Conservation (phyloP, 1,140 invertebrate species). For the Protaetia brevitarsis region DNA sequence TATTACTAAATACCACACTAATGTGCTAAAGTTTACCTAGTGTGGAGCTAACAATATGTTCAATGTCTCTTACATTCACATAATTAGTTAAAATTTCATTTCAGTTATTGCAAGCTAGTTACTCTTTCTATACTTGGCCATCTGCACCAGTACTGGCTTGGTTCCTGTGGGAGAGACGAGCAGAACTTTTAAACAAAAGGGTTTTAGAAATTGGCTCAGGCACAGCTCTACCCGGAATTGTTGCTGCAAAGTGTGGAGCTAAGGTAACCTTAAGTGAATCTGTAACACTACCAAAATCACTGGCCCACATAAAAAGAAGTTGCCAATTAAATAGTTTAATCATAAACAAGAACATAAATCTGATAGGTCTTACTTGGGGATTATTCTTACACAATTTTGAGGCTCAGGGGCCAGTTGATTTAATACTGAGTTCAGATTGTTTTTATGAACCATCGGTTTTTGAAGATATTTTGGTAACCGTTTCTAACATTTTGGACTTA, state of each 20-base stretch:
- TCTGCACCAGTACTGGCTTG: slow-evolving; percentile 86
- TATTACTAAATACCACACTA: no score
- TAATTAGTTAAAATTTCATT: slow-evolving; percentile 64
- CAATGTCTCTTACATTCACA: no score
- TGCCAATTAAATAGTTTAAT: slow-evolving; percentile 66
- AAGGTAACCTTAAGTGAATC: slow-evolving; percentile 78
- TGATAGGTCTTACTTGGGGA: slow-evolving; percentile 88
- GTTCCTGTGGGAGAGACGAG: slow-evolving; percentile 84
- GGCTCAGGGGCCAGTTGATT: slow-evolving; percentile 71
- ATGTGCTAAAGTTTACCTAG: no score
- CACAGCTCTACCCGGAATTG: slow-evolving; percentile 82
- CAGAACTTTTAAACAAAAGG: slow-evolving; percentile 64
- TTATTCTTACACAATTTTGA: slow-evolving; percentile 75
- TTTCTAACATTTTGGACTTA: slow-evolving; percentile 77
- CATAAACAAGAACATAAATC: slow-evolving; percentile 61
- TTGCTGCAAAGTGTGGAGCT: slow-evolving; percentile 90
- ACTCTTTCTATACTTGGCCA: slow-evolving; percentile 94
- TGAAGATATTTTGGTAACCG: slow-evolving; percentile 87
- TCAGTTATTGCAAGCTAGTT: slow-evolving; percentile 78
- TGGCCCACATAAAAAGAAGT: slow-evolving; percentile 74
- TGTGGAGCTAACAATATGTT: no score
- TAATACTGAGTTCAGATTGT: slow-evolving; percentile 89
- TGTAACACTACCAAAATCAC: slow-evolving; percentile 65
- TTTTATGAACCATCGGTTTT: slow-evolving; percentile 91
- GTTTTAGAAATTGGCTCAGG: slow-evolving; percentile 89